These are phyloP conservation scores for Osmoderma eremita DNA, from an alignment of 2,888 invertebrate genomes.

Conservation along the genomic window DNA sequence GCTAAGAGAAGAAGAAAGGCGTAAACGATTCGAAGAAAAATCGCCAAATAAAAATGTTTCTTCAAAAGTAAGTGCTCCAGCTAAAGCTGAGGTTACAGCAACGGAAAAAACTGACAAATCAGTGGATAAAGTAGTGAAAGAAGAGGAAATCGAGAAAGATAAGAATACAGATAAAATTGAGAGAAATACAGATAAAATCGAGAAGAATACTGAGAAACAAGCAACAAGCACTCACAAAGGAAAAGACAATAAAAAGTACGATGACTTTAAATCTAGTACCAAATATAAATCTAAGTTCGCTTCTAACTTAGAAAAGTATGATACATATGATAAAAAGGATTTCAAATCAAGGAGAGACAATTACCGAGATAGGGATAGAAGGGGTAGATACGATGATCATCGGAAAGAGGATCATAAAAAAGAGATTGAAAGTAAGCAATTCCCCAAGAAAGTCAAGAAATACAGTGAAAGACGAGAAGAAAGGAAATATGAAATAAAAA, in stretches of 20 bases:
- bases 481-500: conserved; percentile 59
- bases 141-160: conserved; percentile 45
- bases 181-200: conserved; percentile 50
- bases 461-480: conserved; percentile 63
- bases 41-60: conserved; percentile 50
- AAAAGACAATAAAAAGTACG: conserved; percentile 55
- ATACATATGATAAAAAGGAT: conserved; percentile 46
- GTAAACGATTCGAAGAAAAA: conserved; percentile 56
- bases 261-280: conserved; percentile 55
- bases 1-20: conserved; percentile 56
- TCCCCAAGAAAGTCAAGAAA: conserved; percentile 59
- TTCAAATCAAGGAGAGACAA: conserved; percentile 50
- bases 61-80: conserved; percentile 39
- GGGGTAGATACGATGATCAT: conserved; percentile 52
- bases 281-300: conserved; percentile 54
- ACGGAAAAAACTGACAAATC: conserved; percentile 48
- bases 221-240: conserved; percentile 44
- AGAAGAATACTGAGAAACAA: conserved; percentile 50
- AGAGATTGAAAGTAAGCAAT: conserved; percentile 26
- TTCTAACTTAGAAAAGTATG: conserved; percentile 52
- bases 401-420: conserved; percentile 49
- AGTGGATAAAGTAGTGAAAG: conserved; percentile 44
- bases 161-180: conserved; percentile 49
- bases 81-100: conserved; percentile 47
- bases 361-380: conserved; percentile 49